Evolutionary conservation across 2,113 vertebrate species (phyloP), one percentile per base, ranked within the genome.

Genomic region (Pseudonaja textilis): DNA sequence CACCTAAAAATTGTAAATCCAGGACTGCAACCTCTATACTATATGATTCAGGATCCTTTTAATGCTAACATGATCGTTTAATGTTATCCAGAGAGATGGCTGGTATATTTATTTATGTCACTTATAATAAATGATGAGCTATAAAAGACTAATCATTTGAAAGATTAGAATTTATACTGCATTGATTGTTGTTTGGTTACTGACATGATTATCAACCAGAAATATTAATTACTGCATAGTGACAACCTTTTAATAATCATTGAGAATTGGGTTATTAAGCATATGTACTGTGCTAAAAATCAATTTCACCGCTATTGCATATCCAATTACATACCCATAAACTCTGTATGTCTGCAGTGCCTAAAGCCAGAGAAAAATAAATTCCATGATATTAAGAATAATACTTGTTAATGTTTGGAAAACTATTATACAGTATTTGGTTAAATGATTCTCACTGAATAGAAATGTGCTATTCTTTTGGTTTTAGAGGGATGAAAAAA

Each of bases 161-260:
- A 45, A 16, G 55, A 89, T 56, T 22, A 69, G 39, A 52, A 88
- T 54, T 34, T 50, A 54, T 52, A 61, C 86, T 88, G 86, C 69
- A 50, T 26, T 61, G 56, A 91, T 61, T 61, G 85, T 42, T 39
- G 47, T 47, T 85, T 45, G 34, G 34, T 85, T 89, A 85, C 64
- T 85, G 42, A 85, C 42, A 25, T 54, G 14, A 85, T 61, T 90
- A 61, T 90, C 45, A 61, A 29, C n/a, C 42, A 34, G n/a, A 93
- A 93, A 90, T 56, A 90, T 90, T 90, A 69, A 50, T 29, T 93
- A 22, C 89, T 90, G 45, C 52, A 56, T 61, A 90, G 55, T 86
- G 74, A 90, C 55, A 93, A 74, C n/a, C 74, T 93, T 86, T 93
- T 90, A 90, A 93, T 93, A 89, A 90, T 89, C 74, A 39, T 86